A percentile compares a stretch with the other conserved stretches of the same genome.
phyloP scores from a whole-genome alignment of 1,140 invertebrate genomes.

The Eupristina koningsbergeri region DNA sequence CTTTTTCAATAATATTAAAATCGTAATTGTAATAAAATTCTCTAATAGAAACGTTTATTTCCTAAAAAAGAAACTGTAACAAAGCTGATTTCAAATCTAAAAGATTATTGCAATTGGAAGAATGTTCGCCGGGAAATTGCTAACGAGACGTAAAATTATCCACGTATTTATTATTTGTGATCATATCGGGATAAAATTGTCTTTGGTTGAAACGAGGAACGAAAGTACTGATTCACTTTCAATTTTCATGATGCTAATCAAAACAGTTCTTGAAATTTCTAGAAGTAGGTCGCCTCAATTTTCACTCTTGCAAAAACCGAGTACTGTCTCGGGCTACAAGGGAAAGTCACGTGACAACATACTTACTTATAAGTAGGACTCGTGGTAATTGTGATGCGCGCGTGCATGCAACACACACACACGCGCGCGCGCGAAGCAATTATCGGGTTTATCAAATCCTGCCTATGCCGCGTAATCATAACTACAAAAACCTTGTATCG shows the following conservation, averaged over 20 bases:
- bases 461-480: not conserved
- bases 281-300: slow-evolving; percentile 15
- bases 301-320: slow-evolving; percentile 19
- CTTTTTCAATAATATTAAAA: too few species aligned
- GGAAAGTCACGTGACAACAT: slow-evolving; percentile 33
- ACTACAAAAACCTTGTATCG: not conserved
- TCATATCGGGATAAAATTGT: slow-evolving; percentile 12
- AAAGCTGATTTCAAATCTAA: too few species aligned
- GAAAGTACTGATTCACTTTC: slow-evolving; percentile 38
- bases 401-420: too few species aligned
- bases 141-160: slow-evolving; percentile 18
- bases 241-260: slow-evolving; percentile 35
- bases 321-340: not conserved
- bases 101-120: not conserved
- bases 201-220: not conserved
- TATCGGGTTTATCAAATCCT: not conserved
- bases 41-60: too few species aligned
- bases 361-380: not conserved
- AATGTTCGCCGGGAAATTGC: not conserved
- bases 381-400: not conserved
- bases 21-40: too few species aligned
- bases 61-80: too few species aligned
- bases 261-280: slow-evolving; percentile 32
- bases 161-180: not conserved
- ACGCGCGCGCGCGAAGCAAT: too few species aligned